These are phyloP conservation scores for Bugulina stolonifera DNA, from an alignment of 2,888 invertebrate species.

Conservation along the genomic window DNA sequence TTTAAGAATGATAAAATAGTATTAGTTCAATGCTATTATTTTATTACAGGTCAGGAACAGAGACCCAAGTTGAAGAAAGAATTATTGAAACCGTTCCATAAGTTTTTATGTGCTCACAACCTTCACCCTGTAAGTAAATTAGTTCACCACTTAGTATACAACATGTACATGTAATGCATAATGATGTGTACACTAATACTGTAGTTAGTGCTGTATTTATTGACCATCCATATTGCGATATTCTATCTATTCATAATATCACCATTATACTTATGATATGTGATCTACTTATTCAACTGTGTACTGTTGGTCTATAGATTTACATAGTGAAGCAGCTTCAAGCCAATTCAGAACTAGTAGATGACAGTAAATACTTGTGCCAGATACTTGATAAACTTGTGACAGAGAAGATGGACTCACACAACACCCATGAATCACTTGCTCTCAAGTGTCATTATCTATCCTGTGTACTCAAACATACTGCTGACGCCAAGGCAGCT, in stretches of 20 bases:
- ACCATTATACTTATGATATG: too few relatives aligned
- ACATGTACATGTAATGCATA: neutral
- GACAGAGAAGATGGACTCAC: slow-evolving; percentile 74
- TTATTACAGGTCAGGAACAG: slow-evolving; percentile 63
- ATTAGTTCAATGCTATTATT: too few relatives aligned
- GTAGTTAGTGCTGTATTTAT: too few relatives aligned
- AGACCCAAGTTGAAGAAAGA: slow-evolving; percentile 69
- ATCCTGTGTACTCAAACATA: slow-evolving; percentile 36
- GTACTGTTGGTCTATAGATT: slow-evolving; percentile 1
- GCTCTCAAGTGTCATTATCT: slow-evolving; percentile 50
- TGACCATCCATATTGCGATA: too few relatives aligned
- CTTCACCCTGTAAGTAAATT: slow-evolving; percentile 45
- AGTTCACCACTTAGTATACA: neutral
- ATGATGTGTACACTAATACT: too few relatives aligned
- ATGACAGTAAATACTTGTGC: neutral
- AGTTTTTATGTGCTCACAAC: slow-evolving; percentile 72
- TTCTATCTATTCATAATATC: too few relatives aligned
- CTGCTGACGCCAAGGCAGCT: slow-evolving; percentile 30
- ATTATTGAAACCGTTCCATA: slow-evolving; percentile 71
- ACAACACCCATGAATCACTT: slow-evolving; percentile 64
- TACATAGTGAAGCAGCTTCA: neutral
- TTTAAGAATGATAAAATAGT: too few relatives aligned
- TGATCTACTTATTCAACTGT: too few relatives aligned
- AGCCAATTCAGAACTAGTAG: neutral
- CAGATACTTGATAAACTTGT: slow-evolving; percentile 72